Percentiles rank a stretch among this genome's conserved stretches.
Conservation (phyloP, 2,113 vertebrate genomes). For the Salvelinus namaycush region DNA sequence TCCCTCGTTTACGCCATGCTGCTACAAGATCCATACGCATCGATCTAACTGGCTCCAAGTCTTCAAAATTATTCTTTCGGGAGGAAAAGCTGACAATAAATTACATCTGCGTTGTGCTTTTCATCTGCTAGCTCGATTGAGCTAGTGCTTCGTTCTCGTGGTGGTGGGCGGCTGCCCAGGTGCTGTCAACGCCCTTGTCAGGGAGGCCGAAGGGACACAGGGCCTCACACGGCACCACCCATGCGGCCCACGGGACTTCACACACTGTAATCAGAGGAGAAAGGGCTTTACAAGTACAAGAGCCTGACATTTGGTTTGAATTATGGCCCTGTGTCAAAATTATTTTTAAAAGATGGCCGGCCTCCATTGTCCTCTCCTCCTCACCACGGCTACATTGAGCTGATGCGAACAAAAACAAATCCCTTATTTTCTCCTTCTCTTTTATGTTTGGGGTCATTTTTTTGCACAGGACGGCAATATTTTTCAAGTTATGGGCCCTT, state of each 20-base stretch:
- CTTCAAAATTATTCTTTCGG: constrained; percentile 88
- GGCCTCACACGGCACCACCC: too few species aligned
- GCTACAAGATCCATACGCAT: constrained; percentile 88
- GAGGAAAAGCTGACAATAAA: constrained; percentile 91
- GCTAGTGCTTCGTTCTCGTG: constrained; percentile 77
- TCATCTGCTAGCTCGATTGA: constrained; percentile 83
- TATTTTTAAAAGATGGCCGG: too few species aligned
- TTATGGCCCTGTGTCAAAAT: constrained; percentile 27
- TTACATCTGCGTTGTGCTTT: constrained; percentile 88
- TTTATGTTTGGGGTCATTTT: constrained; percentile 50
- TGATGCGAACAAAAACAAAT: constrained; percentile 51
- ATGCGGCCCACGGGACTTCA: too few species aligned
- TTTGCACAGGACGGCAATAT: constrained; percentile 61
- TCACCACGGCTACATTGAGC: constrained; percentile 32
- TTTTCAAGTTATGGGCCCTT: constrained; percentile 51
- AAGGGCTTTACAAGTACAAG: constrained; percentile 48
- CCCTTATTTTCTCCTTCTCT: constrained; percentile 25
- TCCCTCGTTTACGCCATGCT: constrained; percentile 79
- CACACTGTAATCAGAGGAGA: too few species aligned
- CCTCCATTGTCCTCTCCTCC: too few species aligned
- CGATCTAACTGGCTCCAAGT: constrained; percentile 83
- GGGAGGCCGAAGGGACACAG: too few species aligned
- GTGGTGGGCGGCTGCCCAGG: constrained; percentile 83
- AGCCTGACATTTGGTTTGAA: constrained; percentile 33
- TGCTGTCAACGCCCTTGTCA: constrained; percentile 80